Evolutionary conservation across 2,113 vertebrate genomes (phyloP).

Genomic region (Caloenas nicobarica): DNA sequence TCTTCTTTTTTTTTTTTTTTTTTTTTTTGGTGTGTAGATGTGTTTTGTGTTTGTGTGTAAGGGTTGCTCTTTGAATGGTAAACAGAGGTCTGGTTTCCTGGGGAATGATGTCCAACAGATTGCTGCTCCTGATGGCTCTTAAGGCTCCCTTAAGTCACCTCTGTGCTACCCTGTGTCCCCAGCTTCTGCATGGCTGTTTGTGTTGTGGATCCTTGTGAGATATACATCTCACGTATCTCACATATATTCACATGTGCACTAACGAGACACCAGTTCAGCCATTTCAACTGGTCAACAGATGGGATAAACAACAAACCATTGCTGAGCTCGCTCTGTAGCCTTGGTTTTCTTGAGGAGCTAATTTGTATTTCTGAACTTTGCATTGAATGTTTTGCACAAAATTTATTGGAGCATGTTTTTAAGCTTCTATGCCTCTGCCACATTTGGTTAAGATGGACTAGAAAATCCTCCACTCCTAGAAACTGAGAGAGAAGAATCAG

Average conservation of each 20-base stretch:
- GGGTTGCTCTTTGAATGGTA: neutral
- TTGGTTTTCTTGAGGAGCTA: neutral
- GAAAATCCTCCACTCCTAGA: neutral
- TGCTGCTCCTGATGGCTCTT: neutral
- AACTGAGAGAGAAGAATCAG: neutral
- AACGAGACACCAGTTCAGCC: neutral
- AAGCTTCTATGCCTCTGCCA: neutral
- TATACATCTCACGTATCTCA: neutral
- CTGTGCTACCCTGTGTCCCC: neutral
- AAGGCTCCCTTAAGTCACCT: neutral
- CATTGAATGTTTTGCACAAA: neutral
- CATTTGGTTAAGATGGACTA: neutral
- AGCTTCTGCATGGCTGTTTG: neutral
- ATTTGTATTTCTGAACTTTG: neutral
- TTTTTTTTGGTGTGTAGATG: too few species aligned
- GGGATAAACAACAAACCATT: neutral
- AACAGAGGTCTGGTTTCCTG: neutral
- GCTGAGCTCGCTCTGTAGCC: neutral
- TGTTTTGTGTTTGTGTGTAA: neutral
- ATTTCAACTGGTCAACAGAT: neutral
- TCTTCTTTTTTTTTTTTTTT: too few species aligned
- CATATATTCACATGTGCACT: neutral
- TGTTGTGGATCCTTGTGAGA: neutral
- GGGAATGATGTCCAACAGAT: neutral
- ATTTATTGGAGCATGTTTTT: neutral